phyloP scores from a whole-genome alignment of 2,797 vertebrate genomes.

The Coracias cyanogaster region DNA sequence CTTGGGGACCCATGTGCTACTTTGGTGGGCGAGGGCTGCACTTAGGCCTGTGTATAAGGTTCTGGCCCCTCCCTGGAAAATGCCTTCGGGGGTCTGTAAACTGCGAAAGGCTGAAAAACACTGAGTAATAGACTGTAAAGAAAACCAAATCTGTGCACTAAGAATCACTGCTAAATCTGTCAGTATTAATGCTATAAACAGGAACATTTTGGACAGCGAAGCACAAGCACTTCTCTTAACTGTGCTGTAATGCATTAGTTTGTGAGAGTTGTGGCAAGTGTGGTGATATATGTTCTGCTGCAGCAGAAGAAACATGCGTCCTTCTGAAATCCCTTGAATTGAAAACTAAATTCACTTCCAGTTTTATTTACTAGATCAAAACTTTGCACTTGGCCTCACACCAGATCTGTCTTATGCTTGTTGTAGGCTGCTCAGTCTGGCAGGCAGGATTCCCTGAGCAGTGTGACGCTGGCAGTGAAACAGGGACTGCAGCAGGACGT shows the following conservation, averaged over 20 bases:
- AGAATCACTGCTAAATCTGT: not conserved
- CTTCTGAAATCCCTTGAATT: not conserved
- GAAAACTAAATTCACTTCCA: not conserved
- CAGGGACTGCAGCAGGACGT: not conserved
- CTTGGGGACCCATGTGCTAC: not conserved
- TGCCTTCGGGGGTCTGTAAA: not conserved
- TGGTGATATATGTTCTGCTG: not conserved
- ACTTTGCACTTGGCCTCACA: not conserved
- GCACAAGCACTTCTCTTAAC: not conserved
- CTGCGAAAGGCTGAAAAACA: constrained; percentile 3
- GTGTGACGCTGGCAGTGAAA: not conserved
- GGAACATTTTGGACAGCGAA: not conserved
- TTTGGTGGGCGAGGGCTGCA: not conserved
- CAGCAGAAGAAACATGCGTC: not conserved
- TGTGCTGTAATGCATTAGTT: not conserved
- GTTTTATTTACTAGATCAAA: constrained; percentile 5
- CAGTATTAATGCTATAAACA: constrained; percentile 13
- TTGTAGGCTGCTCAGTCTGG: not conserved
- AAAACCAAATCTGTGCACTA: constrained; percentile 12
- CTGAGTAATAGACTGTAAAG: not conserved
- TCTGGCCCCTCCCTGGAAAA: not conserved
- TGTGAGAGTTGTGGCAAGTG: not conserved
- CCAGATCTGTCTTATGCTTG: not conserved
- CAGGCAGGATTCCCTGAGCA: not conserved
- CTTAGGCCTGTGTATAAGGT: not conserved